These are phyloP conservation scores for Crotalus viridis DNA, from an alignment of 2,113 vertebrate genomes.

Conservation along the genomic window DNA sequence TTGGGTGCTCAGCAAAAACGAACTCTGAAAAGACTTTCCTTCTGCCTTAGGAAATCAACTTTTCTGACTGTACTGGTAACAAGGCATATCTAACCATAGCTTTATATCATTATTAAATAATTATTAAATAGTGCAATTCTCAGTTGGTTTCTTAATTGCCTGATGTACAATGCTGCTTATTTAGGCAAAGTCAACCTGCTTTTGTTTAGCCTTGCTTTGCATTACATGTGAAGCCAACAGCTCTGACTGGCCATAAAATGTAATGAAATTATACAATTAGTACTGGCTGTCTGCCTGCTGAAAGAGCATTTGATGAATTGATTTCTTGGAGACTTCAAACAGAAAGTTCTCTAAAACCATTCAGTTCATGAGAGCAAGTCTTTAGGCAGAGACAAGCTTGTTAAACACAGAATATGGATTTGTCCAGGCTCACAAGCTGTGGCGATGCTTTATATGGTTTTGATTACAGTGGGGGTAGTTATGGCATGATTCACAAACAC, in stretches of 20 bases:
- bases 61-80: slow-evolving; percentile 14
- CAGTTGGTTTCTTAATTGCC: background rate
- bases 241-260: slow-evolving; percentile 20
- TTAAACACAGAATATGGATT: background rate
- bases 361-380: background rate
- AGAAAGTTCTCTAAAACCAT: background rate
- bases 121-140: background rate
- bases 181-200: background rate
- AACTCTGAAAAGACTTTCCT: slow-evolving; percentile 17
- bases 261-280: slow-evolving; percentile 2
- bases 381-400: background rate
- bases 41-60: background rate
- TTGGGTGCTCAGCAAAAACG: background rate
- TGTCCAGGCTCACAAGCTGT: background rate
- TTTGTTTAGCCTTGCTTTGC: slow-evolving; percentile 19
- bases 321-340: slow-evolving; percentile 28
- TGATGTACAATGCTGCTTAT: slow-evolving; percentile 6
- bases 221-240: background rate
- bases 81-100: background rate
- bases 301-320: slow-evolving; percentile 4
- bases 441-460: background rate
- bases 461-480: background rate
- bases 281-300: background rate
- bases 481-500: background rate
- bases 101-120: background rate